These are phyloP conservation scores for Clytia hemisphaerica DNA, from an alignment of 30 jellyfish, hydroid and myxozoan genomes.

Conservation along the genomic window DNA sequence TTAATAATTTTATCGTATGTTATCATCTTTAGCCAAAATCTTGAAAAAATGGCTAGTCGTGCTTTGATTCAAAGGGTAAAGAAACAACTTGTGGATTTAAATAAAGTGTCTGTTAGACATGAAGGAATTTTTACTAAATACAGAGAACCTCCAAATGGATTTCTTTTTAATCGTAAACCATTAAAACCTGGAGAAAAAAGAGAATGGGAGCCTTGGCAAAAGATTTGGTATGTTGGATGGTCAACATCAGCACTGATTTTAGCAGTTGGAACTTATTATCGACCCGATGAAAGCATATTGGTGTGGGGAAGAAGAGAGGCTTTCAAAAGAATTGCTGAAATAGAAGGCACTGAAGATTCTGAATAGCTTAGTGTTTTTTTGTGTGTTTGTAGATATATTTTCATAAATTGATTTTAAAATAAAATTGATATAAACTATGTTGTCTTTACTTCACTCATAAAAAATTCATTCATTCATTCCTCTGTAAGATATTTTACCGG, in stretches of 20 bases:
- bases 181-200: constrained; percentile 92
- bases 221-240: constrained; percentile 73
- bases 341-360: constrained; percentile 27
- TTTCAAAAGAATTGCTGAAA: constrained; percentile 40
- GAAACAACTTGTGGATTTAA: too few species aligned
- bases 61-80: too few species aligned
- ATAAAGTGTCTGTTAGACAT: constrained; percentile 36
- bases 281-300: constrained; percentile 18
- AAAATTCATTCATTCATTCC: too few species aligned
- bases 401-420: too few species aligned
- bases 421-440: too few species aligned
- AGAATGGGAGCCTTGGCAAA: constrained; percentile 82
- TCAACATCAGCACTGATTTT: constrained; percentile 22
- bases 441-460: too few species aligned
- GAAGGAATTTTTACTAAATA: constrained; percentile 86
- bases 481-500: too few species aligned
- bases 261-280: constrained; percentile 28
- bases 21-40: too few species aligned
- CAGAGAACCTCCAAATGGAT: constrained; percentile 98
- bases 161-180: constrained; percentile 89
- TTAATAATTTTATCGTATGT: too few species aligned
- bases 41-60: too few species aligned
- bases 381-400: too few species aligned
- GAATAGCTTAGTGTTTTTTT: too few species aligned
- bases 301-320: constrained; percentile 46